Base-by-base conservation (phyloP, 2,888 invertebrate species). In the Atrina japonica region DNA sequence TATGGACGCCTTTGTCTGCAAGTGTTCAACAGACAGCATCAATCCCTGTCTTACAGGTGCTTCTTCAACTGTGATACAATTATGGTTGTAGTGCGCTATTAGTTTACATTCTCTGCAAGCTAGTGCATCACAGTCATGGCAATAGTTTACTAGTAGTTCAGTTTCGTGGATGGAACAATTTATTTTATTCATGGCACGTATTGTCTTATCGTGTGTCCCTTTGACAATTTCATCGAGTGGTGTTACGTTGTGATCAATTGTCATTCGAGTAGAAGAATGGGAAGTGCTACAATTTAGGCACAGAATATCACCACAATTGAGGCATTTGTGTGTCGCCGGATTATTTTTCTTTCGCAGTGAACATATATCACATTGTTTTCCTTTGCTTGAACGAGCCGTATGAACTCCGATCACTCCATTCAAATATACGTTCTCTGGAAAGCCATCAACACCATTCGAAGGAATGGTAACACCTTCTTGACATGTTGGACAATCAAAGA, bases 81-180 rank as follows among this genome's bases (percentile, higher is more conserved):
- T 58, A 29, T 80, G 80, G 16, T 70, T 75, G 41, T 58, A 63
- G 35, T 80, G 80, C 11, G 47, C 30, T n/a, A 65, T 65, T 0
- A 80, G 65, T 23, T 75, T 73, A 56, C 80, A 80, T 49, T 80
- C 80, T 1, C 78, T 67, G 55, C 80, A 80, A 1, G 78, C 71
- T 5, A 78, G 74, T 6, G 63, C 16, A 18, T 56, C 59, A 53
- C 80, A 80, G 30, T 71, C 73, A 35, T 76, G 73, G 41, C 80
- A 80, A 63, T 70, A 80, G 56, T 73, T 73, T 35, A 69, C 70
- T 6, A 80, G 66, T 5, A 70, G 49, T 35, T 80, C 80, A 7
- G 68, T 72, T n/a, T 70, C 61, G 47, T 80, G 80, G 3, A 41
- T 9, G 2, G 29, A 23, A 29, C 80, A 80, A 7, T 55, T 49